Base-by-base conservation (phyloP, 2,888 invertebrate species). In the Plagiodera versicolora region DNA sequence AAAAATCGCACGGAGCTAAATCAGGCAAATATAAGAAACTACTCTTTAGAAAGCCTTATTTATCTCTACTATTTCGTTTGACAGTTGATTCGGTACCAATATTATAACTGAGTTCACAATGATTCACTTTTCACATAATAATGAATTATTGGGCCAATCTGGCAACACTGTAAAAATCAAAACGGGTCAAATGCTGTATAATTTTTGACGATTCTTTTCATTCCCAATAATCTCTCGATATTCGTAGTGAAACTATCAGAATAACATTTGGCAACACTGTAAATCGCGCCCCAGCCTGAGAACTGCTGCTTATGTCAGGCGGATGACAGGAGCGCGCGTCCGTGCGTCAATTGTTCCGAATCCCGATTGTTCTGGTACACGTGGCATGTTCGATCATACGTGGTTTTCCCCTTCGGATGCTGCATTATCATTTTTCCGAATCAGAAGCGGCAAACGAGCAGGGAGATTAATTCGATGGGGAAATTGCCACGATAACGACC, bases 341-440 rank as follows among this genome's bases (percentile, higher is more conserved):
- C 61, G 57, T 57, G 61, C 24, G 61, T 53, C 61, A 49, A 61
- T 61, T 61, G 61, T 53, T 28, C 28, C 53, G 53, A 39, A 53
- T 16, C 20, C 44, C 53, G 44, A 53, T 53, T 53, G 53, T 61
- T 53, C 61, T 51, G 45, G 53, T 14, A 24, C 61, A 61, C 61
- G 61, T 61, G 61, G 49, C 60, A 52, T 56, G 57, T 53, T 61
- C 53, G 57, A 61, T 61, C 61, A 61, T 57, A 53, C 53, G 39
- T 39, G 39, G 39, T 53, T 53, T 30, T 52, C 47, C 45, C 53
- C 56, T 44, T 53, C 45, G 19, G 48, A 44, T 46, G 53, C 24
- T 57, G 60, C 51, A 60, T 53, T 53, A 53, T 51, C 60, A 48
- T 51, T 60, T 61, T 61, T 53, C 39, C 35, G 17, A 14, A 44